Evolutionary conservation across 2,888 invertebrate genomes (phyloP).

Genomic region (Erebia ligea): DNA sequence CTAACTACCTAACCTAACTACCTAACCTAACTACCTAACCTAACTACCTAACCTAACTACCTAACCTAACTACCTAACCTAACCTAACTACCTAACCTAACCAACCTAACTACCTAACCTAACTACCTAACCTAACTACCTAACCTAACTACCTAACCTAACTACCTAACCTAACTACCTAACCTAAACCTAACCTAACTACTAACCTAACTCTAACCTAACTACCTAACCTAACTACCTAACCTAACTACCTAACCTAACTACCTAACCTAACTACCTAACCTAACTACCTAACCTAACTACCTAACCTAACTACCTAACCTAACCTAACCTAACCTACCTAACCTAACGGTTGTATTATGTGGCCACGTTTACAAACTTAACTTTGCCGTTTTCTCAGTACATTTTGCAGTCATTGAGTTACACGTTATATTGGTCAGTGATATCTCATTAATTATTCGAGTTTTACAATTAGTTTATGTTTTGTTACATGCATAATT

Average conservation of each 20-base stretch:
- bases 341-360: too few relatives aligned
- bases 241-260: neutral
- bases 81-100: too few relatives aligned
- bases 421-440: too few relatives aligned
- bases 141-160: neutral
- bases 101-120: neutral
- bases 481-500: too few relatives aligned
- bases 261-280: neutral
- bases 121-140: neutral
- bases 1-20: conserved; percentile 30
- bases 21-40: conserved; percentile 8
- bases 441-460: too few relatives aligned
- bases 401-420: too few relatives aligned
- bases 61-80: too few relatives aligned
- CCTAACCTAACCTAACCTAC: neutral
- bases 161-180: neutral
- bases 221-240: neutral
- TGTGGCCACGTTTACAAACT: too few relatives aligned
- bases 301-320: neutral
- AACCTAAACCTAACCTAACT: too few relatives aligned
- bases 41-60: neutral
- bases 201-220: neutral
- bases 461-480: too few relatives aligned
- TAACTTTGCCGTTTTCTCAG: too few relatives aligned
- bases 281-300: neutral